Evolutionary conservation across 2,797 vertebrate species (phyloP).

Genomic region (Tinamus major): DNA sequence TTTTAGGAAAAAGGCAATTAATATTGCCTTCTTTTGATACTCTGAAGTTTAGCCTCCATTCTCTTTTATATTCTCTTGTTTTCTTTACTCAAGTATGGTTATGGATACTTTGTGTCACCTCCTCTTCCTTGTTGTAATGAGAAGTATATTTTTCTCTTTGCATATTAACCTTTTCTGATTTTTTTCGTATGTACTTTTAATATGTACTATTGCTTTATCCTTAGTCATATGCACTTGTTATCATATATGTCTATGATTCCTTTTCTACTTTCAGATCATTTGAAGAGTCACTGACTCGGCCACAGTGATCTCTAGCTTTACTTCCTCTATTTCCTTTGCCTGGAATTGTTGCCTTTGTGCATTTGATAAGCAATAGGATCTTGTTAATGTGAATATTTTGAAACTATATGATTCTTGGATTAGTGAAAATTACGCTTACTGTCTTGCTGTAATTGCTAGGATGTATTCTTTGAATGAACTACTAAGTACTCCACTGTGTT

Average conservation of each 20-base stretch:
- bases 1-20: background rate
- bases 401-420: background rate
- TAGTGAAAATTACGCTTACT: background rate
- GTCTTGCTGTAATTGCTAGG: background rate
- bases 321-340: background rate
- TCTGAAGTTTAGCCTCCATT: background rate
- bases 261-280: conserved; percentile 18
- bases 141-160: background rate
- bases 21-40: background rate
- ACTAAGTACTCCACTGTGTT: background rate
- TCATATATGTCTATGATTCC: background rate
- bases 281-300: background rate
- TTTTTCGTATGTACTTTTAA: background rate
- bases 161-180: background rate
- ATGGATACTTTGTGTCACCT: background rate
- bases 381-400: conserved; percentile 1
- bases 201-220: background rate
- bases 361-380: background rate
- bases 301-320: background rate
- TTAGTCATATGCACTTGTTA: background rate
- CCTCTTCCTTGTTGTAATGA: background rate
- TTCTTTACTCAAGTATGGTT: background rate
- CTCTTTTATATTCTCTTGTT: background rate
- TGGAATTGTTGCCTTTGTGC: background rate
- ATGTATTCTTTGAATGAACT: background rate